Evolutionary conservation across 2,113 vertebrate genomes (phyloP).

Genomic region (Sorex fumeus): DNA sequence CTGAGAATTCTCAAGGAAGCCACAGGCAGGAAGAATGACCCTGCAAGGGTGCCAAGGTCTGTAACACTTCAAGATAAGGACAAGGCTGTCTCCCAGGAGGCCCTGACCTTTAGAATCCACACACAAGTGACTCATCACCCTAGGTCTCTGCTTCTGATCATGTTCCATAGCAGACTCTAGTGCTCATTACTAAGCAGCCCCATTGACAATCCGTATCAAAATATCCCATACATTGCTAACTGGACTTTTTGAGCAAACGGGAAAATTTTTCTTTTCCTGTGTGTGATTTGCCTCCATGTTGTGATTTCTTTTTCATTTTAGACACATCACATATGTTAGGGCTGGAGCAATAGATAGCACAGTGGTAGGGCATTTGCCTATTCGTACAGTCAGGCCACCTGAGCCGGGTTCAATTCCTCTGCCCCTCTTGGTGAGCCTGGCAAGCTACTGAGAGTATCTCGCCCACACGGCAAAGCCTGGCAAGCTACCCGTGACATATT

Average conservation of each 20-base stretch:
- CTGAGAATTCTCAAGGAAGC: constrained; percentile 50
- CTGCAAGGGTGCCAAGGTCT: constrained; percentile 25
- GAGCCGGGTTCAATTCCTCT: no score
- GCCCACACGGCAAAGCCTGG: no score
- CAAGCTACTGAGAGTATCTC: no score
- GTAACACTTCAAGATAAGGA: constrained; percentile 52
- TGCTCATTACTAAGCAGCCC: no score
- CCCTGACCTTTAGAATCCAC: constrained; percentile 18
- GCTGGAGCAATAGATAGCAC: no score
- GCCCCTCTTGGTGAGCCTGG: no score
- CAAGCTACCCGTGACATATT: no score
- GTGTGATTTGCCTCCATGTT: constrained; percentile 20
- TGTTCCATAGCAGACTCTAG: neutral
- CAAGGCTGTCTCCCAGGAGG: constrained; percentile 54
- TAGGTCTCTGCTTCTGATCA: constrained; percentile 3
- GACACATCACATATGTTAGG: neutral
- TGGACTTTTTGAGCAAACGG: neutral
- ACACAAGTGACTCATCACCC: constrained; percentile 38
- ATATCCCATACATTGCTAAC: no score
- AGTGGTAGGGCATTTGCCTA: no score
- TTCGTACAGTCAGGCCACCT: no score
- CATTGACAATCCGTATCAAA: no score
- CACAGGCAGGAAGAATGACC: constrained; percentile 48
- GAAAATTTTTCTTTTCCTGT: neutral
- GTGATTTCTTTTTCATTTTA: constrained; percentile 39